Conservation (phyloP, 2,888 invertebrate genomes). For the Drosophila yooni region DNA sequence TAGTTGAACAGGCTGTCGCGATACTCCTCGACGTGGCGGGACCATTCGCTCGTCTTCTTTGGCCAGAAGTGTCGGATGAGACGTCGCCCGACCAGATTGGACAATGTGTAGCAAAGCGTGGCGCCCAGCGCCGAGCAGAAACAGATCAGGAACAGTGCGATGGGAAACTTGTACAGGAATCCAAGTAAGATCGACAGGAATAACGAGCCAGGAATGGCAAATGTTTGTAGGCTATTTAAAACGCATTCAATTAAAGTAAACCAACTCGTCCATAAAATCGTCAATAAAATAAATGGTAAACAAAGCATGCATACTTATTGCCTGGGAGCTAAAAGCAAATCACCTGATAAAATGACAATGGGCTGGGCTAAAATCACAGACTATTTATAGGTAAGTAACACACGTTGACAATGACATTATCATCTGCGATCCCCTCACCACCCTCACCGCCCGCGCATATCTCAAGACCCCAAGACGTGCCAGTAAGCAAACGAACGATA, state of each 20-base stretch:
- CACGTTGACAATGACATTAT: constrained; percentile 48
- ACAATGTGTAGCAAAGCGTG: constrained; percentile 96
- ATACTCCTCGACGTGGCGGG: constrained; percentile 93
- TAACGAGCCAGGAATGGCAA: constrained; percentile 99
- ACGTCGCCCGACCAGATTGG: constrained; percentile 94
- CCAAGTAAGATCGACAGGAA: constrained; percentile 98
- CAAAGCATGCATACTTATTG: background rate
- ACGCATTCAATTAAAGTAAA: constrained; percentile 78
- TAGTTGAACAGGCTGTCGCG: constrained; percentile 96
- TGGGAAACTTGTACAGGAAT: constrained; percentile 96
- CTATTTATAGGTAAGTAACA: constrained; percentile 50
- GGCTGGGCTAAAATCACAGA: constrained; percentile 6
- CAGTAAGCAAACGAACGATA: constrained; percentile 47
- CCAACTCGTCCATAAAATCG: constrained; percentile 53
- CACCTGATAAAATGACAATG: constrained; percentile 27
- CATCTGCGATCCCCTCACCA: background rate
- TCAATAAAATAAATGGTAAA: background rate
- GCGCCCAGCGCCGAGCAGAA: constrained; percentile 98
- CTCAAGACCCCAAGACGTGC: constrained; percentile 9
- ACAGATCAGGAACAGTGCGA: constrained; percentile 95
- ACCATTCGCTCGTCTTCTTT: constrained; percentile 93
- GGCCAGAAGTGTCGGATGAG: constrained; percentile 95
- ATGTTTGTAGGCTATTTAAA: constrained; percentile 95
- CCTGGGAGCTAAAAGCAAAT: constrained; percentile 38
- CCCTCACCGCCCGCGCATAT: background rate